phyloP scores from a whole-genome alignment of 2,888 invertebrate species.

The Theristus sp. region DNA sequence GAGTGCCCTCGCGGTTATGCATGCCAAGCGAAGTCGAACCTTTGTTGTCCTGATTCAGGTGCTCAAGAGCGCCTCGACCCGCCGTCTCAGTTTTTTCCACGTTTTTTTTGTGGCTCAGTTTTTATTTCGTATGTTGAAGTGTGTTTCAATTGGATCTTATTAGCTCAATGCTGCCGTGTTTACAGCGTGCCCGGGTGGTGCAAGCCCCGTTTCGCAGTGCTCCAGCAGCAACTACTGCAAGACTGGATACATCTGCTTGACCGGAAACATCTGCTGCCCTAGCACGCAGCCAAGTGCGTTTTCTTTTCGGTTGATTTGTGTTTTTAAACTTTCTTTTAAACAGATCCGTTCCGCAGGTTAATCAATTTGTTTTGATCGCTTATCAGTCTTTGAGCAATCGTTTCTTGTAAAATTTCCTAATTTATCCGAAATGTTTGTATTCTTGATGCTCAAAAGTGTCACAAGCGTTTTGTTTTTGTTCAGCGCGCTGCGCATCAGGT shows the following conservation, averaged over 20 bases:
- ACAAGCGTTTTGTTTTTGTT: no score
- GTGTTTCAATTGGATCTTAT: background rate
- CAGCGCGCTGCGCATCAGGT: conserved; percentile 4
- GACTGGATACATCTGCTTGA: conserved; percentile 1
- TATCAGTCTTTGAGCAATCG: no score
- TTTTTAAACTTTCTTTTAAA: no score
- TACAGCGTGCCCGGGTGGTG: conserved; percentile 9
- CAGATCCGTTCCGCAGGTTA: no score
- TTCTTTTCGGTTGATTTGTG: background rate
- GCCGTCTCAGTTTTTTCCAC: no score
- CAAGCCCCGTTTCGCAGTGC: conserved; percentile 20
- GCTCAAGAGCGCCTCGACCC: background rate
- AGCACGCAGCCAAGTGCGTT: background rate
- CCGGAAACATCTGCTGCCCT: conserved; percentile 19
- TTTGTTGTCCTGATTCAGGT: background rate
- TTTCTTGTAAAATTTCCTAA: background rate
- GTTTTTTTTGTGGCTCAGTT: background rate
- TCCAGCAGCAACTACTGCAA: conserved; percentile 26
- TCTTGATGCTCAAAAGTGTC: no score
- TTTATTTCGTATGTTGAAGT: background rate
- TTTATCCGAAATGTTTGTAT: no score
- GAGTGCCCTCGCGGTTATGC: background rate
- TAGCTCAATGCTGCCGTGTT: background rate
- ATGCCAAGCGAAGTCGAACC: background rate
- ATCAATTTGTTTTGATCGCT: no score